Conservation (phyloP, 2,888 invertebrate species). For the Andrena camellia region DNA sequence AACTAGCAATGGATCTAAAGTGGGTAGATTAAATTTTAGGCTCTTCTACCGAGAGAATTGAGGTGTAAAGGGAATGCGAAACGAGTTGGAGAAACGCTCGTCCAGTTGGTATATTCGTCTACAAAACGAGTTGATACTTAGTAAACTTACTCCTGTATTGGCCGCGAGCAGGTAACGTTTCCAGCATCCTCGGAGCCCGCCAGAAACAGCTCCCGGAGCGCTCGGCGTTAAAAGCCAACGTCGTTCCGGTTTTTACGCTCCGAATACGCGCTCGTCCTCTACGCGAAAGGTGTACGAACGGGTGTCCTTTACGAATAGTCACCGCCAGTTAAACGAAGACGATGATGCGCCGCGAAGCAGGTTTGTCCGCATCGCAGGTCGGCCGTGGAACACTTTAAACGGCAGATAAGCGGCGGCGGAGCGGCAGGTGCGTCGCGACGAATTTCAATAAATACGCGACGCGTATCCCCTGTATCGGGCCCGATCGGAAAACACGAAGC, state of each 20-base stretch:
- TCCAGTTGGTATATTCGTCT: not conserved
- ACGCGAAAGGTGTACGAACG: not conserved
- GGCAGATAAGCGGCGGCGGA: conserved; percentile 42
- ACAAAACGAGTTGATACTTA: not conserved
- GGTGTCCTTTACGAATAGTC: conserved; percentile 14
- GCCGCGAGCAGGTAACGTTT: not conserved
- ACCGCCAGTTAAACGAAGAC: conserved; percentile 21
- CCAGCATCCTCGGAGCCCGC: not conserved
- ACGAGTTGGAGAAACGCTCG: no score
- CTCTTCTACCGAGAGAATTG: no score
- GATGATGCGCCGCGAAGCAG: conserved; percentile 51
- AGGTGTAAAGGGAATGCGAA: no score
- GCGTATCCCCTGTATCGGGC: conserved; percentile 20
- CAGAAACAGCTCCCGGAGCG: not conserved
- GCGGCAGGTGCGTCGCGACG: conserved; percentile 50
- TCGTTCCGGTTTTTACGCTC: conserved; percentile 4
- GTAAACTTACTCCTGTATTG: not conserved
- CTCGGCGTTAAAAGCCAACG: not conserved
- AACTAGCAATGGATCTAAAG: no score
- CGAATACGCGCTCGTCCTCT: not conserved
- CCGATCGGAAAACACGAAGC: conserved; percentile 55
- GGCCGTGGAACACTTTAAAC: conserved; percentile 34
- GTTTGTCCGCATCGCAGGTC: conserved; percentile 45
- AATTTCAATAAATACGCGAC: conserved; percentile 50
- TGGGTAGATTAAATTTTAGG: no score